Conservation (phyloP, 1,140 invertebrate genomes). For the Halictus rubicundus region DNA sequence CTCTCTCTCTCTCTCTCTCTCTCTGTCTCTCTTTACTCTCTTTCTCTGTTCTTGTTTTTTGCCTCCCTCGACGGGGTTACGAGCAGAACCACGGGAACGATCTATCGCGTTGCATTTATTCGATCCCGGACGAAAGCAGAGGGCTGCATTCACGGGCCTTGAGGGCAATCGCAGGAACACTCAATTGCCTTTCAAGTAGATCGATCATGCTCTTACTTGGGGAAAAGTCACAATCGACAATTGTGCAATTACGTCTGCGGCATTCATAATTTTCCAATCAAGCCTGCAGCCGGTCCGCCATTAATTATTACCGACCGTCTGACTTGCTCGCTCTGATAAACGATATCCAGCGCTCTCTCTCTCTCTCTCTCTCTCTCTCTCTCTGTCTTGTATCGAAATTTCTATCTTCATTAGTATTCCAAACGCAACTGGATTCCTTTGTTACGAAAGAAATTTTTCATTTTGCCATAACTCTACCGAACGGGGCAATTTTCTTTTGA, state of each 20-base stretch:
- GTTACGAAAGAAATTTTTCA: too few relatives aligned
- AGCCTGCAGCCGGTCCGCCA: neutral
- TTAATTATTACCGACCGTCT: constrained; percentile 16
- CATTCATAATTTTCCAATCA: constrained; percentile 40
- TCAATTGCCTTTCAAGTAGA: constrained; percentile 52
- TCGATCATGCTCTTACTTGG: constrained; percentile 37
- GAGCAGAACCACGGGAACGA: neutral
- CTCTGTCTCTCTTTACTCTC: too few relatives aligned
- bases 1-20: neutral
- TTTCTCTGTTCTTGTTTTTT: constrained; percentile 1
- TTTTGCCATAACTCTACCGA: too few relatives aligned
- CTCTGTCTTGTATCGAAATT: neutral
- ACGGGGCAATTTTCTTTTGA: too few relatives aligned
- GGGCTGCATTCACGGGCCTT: constrained; percentile 31
- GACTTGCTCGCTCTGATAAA: neutral
- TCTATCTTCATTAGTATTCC: neutral
- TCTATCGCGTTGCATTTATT: constrained; percentile 24
- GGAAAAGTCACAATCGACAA: constrained; percentile 45
- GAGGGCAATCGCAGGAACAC: constrained; percentile 52
- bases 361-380: too few relatives aligned
- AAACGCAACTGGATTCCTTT: too few relatives aligned
- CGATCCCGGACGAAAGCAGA: constrained; percentile 27
- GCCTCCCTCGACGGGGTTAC: neutral
- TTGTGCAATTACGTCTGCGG: constrained; percentile 35
- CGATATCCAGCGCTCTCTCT: neutral